These are phyloP conservation scores for Tridacna gigas DNA, from an alignment of 2,888 invertebrate species.

Conservation along the genomic window DNA sequence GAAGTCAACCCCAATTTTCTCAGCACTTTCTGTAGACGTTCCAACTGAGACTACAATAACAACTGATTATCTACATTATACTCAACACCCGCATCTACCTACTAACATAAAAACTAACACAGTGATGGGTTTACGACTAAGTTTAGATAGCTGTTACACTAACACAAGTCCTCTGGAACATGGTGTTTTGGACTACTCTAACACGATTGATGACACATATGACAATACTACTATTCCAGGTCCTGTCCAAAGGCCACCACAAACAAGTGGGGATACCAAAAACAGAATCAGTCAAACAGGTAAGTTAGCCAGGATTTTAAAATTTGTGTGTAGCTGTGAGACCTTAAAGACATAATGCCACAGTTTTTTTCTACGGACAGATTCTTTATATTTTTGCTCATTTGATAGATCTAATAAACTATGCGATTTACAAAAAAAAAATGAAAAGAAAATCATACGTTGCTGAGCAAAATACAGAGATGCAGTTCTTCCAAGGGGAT, in stretches of 20 bases:
- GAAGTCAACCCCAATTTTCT: conserved; percentile 6
- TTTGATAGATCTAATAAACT: too few relatives aligned
- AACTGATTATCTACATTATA: conserved; percentile 4
- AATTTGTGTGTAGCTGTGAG: too few relatives aligned
- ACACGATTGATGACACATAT: conserved; percentile 29
- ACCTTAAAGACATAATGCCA: too few relatives aligned
- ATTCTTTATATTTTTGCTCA: too few relatives aligned
- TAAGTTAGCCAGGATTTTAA: not conserved
- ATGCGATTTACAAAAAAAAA: too few relatives aligned
- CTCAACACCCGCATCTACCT: not conserved
- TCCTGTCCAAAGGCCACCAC: not conserved
- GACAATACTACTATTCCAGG: conserved; percentile 46
- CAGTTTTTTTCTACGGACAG: too few relatives aligned
- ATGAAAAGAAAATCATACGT: too few relatives aligned
- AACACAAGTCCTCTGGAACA: conserved; percentile 1
- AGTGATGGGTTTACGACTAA: not conserved
- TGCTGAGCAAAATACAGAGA: too few relatives aligned
- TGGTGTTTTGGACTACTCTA: not conserved
- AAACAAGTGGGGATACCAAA: not conserved
- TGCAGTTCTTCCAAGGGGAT: too few relatives aligned
- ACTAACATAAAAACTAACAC: not conserved
- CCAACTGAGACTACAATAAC: not conserved
- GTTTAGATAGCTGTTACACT: not conserved
- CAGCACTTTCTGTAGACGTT: not conserved
- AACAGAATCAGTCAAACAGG: not conserved